Evolutionary conservation across 2,888 invertebrate genomes (phyloP).

Genomic region (Perizoma affinitatum): DNA sequence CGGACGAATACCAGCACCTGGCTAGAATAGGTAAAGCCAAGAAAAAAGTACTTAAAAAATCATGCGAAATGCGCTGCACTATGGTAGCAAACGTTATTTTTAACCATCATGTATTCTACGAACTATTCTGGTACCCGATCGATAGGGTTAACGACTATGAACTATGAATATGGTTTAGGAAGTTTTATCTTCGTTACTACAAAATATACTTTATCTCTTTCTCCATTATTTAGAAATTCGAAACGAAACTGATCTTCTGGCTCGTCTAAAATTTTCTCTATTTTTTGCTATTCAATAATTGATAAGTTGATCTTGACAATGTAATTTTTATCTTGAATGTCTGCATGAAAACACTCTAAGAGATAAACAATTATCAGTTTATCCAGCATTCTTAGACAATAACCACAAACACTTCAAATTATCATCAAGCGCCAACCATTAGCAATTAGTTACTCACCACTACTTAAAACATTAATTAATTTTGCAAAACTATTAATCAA

Average conservation of each 20-base stretch:
- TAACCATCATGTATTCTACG: no score
- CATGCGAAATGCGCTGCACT: no score
- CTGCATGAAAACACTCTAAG: slow-evolving; percentile 25
- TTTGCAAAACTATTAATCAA: slow-evolving; percentile 26
- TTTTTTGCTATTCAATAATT: slow-evolving; percentile 3
- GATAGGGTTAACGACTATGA: no score
- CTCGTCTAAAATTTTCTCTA: no score
- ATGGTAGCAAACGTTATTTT: no score
- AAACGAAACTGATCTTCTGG: no score
- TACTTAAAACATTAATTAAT: slow-evolving; percentile 31
- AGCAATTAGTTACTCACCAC: slow-evolving; percentile 35
- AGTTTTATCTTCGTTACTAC: not conserved
- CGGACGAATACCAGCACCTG: no score
- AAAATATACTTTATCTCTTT: no score
- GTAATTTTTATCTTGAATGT: slow-evolving; percentile 19
- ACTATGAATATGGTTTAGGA: not conserved
- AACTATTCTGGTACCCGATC: no score
- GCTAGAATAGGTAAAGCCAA: no score
- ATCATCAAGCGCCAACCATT: slow-evolving; percentile 33
- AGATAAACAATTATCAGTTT: slow-evolving; percentile 27
- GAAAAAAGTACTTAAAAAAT: no score
- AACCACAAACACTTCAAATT: slow-evolving; percentile 34
- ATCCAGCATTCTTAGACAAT: slow-evolving; percentile 34
- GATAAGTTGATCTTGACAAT: slow-evolving; percentile 26
- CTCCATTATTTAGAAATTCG: no score